Evolutionary conservation across 2,797 vertebrate species (phyloP), one percentile per base, ranked within the genome.

Genomic region (Hypotaenidia philippensis): DNA sequence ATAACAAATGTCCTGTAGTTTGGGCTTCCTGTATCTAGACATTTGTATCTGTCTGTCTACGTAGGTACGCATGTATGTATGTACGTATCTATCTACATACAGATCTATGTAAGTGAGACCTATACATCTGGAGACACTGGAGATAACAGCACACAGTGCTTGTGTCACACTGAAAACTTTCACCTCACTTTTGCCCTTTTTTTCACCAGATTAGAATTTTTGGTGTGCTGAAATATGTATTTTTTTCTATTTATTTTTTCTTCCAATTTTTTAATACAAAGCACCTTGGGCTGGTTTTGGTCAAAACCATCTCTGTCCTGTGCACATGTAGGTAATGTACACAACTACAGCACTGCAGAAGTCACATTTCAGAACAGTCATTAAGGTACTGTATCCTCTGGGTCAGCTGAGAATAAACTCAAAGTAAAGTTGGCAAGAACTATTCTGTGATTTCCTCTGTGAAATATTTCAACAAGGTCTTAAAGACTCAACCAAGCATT

Each of bases 401-500:
- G 44, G 61, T 56, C 78, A 82, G 52, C 29, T 65, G 83, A 88
- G 70, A 94, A 90, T 56, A 90, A 94, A 90, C 81, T 93, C 53
- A 16, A 70, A 94, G 63, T 61, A 83, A 80, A 93, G 77, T 49
- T 84, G 75, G 83, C 83, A 91, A 87, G 83, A 94, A 72, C 82
- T 45, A 74, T 49, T 76, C 59, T 74, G 63, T 41, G 86, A 92
- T 92, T 92, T 95, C 68, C 81, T 88, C 83, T 74, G 83, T 79
- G 85, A 94, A 89, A 79, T 89, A 91, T 82, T 94, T 84, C 77
- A 91, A 50, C 40, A 34, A 44, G 32, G 36, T 84, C 74, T 96
- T 90, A 79, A 95, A 82, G 80, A 76, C 86, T 87, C 63, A 91
- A 94, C 61, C 79, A 89, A 96, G 91, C 57, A 56, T 75, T 93